Percentiles rank a stretch among this genome's conserved stretches.
Conservation (phyloP, 2,888 invertebrate species). For the Pseudanteris insignis region DNA sequence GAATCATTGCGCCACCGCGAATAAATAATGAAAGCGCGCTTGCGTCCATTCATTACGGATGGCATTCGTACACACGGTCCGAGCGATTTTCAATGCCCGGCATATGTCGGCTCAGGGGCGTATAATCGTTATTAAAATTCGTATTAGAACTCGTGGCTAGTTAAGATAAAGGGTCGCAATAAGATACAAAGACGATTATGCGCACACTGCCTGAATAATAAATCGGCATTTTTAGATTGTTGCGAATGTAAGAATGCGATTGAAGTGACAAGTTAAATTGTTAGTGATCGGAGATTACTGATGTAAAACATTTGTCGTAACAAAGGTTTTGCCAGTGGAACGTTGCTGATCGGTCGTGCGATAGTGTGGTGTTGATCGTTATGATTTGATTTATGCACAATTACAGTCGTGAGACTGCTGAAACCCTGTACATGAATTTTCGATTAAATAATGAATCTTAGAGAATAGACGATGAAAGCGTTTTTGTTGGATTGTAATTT, state of each 20-base stretch:
- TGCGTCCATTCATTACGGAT: neutral
- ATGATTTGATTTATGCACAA: constrained; percentile 63
- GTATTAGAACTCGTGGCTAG: constrained; percentile 14
- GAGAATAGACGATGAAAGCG: neutral
- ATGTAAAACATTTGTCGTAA: constrained; percentile 39
- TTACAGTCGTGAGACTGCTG: constrained; percentile 49
- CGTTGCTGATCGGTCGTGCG: constrained; percentile 18
- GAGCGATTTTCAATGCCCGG: too few species aligned
- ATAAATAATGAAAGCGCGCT: neutral
- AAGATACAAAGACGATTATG: constrained; percentile 27
- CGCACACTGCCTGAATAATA: constrained; percentile 23
- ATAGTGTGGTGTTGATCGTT: constrained; percentile 56
- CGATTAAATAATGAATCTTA: neutral
- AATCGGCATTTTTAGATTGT: constrained; percentile 20
- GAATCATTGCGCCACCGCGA: too few species aligned
- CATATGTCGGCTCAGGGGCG: too few species aligned
- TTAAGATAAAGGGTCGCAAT: constrained; percentile 19
- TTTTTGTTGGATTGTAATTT: neutral
- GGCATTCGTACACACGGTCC: too few species aligned
- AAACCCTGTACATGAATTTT: constrained; percentile 10
- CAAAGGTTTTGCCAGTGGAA: constrained; percentile 28
- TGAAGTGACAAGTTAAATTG: constrained; percentile 35
- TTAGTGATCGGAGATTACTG: constrained; percentile 28
- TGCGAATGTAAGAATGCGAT: constrained; percentile 8
- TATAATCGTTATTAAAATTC: constrained; percentile 23